Base-by-base conservation (phyloP, 2,888 invertebrate species). In the Leuctra nigra region DNA sequence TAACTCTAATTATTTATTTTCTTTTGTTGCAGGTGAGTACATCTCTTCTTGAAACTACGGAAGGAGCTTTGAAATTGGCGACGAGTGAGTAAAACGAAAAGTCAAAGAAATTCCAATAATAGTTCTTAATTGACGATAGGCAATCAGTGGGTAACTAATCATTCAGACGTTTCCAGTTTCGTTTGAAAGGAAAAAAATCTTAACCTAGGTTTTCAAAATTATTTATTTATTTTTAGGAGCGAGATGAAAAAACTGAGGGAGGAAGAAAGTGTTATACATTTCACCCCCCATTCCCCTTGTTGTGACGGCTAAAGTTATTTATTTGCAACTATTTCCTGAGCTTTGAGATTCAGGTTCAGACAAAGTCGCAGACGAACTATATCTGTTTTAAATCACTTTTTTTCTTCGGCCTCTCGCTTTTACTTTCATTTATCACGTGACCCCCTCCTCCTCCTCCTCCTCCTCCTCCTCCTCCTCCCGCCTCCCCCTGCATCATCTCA, bases 351-450 rank as follows among this genome's bases (percentile, higher is more conserved):
- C 44, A 13, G 7, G 11, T 29, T 6, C 23, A 44, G 44, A 44
- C 44, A 44, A 20, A 44, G 22, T 44, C 44, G 23, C 50, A 11
- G 50, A 50, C 29, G 50, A 50, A 50, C 33, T 50, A 35, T n/a
- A n/a, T 50, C 50, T 35, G 50, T 50, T 50, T 50, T 50, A 50
- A 50, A 50, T 50, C 50, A 50, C 50, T 50, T 50, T 47, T 50
- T 50, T 16, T 35, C 22, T n/a, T 18, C 23, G 20, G 7, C 20
- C 20, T 35, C 29, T 29, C 50, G 20, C 50, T 50, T 50, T 50
- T 50, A 50, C 50, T 50, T 50, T 50, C 50, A 50, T 44, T 41
- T 55, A 48, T 41, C 55, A 38, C 55, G 20, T 48, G 50, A 47
- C 38, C 29, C 55, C 24, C 55, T 47, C 22, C 46, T 20, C 22